Base-by-base conservation (phyloP, 2,113 vertebrate species). In the Pelecanus crispus region DNA sequence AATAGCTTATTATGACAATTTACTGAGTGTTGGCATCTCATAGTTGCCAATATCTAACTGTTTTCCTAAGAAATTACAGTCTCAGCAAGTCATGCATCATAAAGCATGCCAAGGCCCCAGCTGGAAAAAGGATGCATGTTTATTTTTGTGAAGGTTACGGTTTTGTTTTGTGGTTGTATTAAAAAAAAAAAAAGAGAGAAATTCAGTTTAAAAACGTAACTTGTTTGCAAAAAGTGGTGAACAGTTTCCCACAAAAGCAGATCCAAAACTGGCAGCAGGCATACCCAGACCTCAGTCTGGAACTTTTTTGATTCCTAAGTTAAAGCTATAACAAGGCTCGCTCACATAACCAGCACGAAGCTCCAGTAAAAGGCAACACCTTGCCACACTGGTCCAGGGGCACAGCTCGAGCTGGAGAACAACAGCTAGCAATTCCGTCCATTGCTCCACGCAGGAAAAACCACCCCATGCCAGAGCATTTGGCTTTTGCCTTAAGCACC, bases 381-480 rank as follows among this genome's bases (percentile, higher is more conserved):
- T 40, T 34, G 34, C n/a, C 40, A 36, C 50, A 2, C 0, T 11
- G 25, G 36, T 25, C 50, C 71, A 50, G n/a, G 17, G 44, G 44
- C 62, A 44, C 50, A 32, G 45, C 45, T 0, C n/a, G 18, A 90
- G 66, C 65, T 63, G 38, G 28, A n/a, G 83, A 75, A 66, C 31
- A 36, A 14, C 17, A 68, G 25, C 40, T 28, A 7, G 26, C 31
- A 81, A 53, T 49, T 66, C 81, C 9, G 2, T 17, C 28, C 55
- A 15, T 11, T 32, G 42, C 50, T 44, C 45, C 62, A 32, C 14
- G 12, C 3, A 15, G 59, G 12, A 80, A 25, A 78, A 65, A 10
- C 1, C 10, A 59, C 14, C 2, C 17, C 0, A 0, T 5, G 42
- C 17, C 59, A 71, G 21, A 62, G 32, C 10, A 62, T 4, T 26